Conservation (phyloP, 2,113 vertebrate species). For the human (Homo sapiens) region GRCh38 chr5:139878501-139879000, state of each 20-base stretch:
- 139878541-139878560: neutral
- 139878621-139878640: neutral
- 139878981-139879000: neutral
- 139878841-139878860: neutral
- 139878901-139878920: neutral
- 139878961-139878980: neutral
- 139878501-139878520: neutral
- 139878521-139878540: neutral
- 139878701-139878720: neutral
- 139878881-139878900: neutral
- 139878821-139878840: too few relatives aligned
- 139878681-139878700: neutral
- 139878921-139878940: neutral
- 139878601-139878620: neutral
- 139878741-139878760: neutral
- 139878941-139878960: neutral
- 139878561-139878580: neutral
- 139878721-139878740: neutral
- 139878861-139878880: neutral
- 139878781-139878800: neutral
- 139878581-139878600: neutral
- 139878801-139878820: neutral
- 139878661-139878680: constrained; percentile 29
- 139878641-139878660: neutral
- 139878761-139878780: neutral